A percentile compares a stretch with the other conserved stretches of the same genome.
phyloP scores from a whole-genome alignment of 1,140 invertebrate genomes.

The Calycopis cecrops region DNA sequence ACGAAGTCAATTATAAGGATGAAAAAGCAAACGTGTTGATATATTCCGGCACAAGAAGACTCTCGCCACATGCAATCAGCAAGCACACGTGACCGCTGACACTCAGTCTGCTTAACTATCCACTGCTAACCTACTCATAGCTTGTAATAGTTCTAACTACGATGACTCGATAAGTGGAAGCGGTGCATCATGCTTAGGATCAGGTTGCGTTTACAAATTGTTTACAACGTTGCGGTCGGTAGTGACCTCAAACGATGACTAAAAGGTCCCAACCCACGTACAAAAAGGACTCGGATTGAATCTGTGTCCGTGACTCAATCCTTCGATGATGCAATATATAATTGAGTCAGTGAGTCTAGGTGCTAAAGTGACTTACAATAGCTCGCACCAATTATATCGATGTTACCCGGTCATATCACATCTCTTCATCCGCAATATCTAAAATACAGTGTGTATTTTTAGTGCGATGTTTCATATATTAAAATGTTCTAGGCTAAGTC shows the following conservation, averaged over 20 bases:
- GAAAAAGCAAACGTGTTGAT: no score
- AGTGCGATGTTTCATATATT: no score
- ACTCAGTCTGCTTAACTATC: no score
- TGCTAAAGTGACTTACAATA: conserved; percentile 37
- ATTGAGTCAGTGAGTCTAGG: conserved; percentile 59
- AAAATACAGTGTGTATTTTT: no score
- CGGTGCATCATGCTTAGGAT: conserved; percentile 1
- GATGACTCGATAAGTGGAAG: background rate
- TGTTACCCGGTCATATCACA: background rate
- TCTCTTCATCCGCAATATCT: no score
- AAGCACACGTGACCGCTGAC: no score
- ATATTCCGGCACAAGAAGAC: no score
- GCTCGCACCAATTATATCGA: conserved; percentile 35
- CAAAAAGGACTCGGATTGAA: conserved; percentile 47
- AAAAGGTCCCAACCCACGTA: conserved; percentile 55
- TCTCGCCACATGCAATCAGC: no score
- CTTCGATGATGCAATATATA: conserved; percentile 68
- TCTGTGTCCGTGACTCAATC: conserved; percentile 58
- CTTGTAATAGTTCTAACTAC: no score
- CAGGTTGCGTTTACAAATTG: conserved; percentile 24
- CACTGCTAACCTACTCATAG: no score
- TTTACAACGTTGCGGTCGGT: conserved; percentile 54
- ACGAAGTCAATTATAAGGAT: no score
- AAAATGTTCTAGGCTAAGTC: no score
- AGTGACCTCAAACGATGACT: conserved; percentile 55